phyloP scores from a whole-genome alignment of 1,140 invertebrate species.

The Argopecten irradians region DNA sequence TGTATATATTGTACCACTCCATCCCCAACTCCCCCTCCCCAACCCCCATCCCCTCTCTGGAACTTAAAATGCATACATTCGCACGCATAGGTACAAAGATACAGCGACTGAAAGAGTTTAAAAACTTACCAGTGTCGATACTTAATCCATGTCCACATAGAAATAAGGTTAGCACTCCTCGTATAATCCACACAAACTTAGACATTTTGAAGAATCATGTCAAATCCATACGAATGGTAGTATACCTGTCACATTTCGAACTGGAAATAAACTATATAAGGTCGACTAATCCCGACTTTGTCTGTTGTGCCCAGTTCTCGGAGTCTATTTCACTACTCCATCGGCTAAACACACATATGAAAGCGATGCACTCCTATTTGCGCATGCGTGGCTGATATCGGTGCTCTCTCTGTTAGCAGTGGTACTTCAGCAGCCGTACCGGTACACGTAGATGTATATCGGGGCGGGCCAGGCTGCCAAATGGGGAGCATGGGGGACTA shows the following conservation, averaged over 20 bases:
- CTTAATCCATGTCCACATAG: background rate
- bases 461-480: background rate
- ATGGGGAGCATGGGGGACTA: constrained; percentile 19
- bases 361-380: constrained; percentile 20
- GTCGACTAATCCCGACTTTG: background rate
- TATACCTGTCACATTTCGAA: background rate
- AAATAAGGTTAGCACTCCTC: background rate
- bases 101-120: background rate
- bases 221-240: background rate
- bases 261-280: background rate
- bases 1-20: background rate
- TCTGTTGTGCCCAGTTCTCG: background rate
- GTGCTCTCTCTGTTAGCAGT: constrained; percentile 6
- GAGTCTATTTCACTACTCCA: constrained; percentile 17
- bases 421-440: constrained; percentile 1
- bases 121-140: constrained; percentile 9
- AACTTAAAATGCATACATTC: background rate
- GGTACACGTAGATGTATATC: background rate
- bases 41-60: background rate
- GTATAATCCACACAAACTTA: background rate
- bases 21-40: no score
- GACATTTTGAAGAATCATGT: constrained; percentile 16
- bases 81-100: background rate
- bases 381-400: constrained; percentile 19
- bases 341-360: constrained; percentile 21